Percentiles rank a stretch among this genome's conserved stretches.
Evolutionary conservation across 2,888 invertebrate genomes (phyloP).

Genomic region (Phoronis australis): DNA sequence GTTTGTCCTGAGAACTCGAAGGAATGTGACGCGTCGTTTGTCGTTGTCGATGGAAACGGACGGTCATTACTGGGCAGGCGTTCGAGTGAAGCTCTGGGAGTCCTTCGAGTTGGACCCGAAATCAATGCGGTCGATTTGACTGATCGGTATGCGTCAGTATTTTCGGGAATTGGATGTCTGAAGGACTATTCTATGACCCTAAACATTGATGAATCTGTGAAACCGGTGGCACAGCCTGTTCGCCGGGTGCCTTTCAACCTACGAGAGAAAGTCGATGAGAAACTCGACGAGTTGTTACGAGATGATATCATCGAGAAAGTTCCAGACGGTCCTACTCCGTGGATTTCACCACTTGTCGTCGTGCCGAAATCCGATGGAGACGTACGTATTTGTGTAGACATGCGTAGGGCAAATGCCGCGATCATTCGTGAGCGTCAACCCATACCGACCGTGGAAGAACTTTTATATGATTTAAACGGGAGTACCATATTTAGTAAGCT

Average conservation of each 20-base stretch:
- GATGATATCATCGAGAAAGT: not conserved
- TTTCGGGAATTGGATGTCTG: no score
- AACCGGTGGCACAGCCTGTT: not conserved
- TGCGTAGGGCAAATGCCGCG: not conserved
- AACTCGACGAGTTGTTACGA: not conserved
- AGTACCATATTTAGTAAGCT: slow-evolving; percentile 10
- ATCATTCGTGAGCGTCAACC: not conserved
- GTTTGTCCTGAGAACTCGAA: not conserved
- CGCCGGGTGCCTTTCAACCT: not conserved
- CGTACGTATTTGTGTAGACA: not conserved
- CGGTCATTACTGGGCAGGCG: slow-evolving; percentile 4
- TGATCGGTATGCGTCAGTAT: no score
- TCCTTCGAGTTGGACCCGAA: no score
- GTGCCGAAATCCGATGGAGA: not conserved
- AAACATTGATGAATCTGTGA: not conserved
- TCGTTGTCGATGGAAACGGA: slow-evolving; percentile 9
- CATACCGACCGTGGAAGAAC: not conserved
- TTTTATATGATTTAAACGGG: slow-evolving; percentile 2
- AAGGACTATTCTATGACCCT: no score
- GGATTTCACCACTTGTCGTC: not conserved
- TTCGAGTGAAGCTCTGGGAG: no score
- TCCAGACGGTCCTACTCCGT: not conserved
- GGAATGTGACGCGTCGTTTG: slow-evolving; percentile 8
- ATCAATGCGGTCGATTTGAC: no score
- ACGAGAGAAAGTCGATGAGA: not conserved